Base-by-base conservation (phyloP, 2,888 invertebrate genomes). In the Caenorhabditis macrosperma region DNA sequence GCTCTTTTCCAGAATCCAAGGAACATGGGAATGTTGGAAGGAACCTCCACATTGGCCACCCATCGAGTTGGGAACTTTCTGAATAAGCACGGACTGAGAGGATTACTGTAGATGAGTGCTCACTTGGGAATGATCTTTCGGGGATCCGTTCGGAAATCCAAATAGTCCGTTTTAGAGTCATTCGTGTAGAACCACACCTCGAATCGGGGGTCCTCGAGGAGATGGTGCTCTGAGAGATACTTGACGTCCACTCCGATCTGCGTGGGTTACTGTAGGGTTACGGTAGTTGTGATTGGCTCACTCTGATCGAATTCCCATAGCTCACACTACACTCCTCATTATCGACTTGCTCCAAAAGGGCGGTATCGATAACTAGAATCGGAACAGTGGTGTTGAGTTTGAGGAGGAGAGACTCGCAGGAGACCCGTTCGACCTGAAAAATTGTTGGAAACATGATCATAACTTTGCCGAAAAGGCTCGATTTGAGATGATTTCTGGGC, bases 1-100 rank as follows among this genome's bases (percentile, higher is more conserved):
- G 80, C 59, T 22, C 80, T 6, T 30, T 63, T 60, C 69, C 69
- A 76, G 38, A 69, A 80, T 17, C 35, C 74, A n/a, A 55, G 7
- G 55, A 76, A 80, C 28, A 50, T 26, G 12, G 54, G 46, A 44
- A 76, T 71, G 33, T 76, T 48, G 12, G 6, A 10, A 4, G 76
- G 72, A 48, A 71, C 28, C 30, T 67, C 28, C 7, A 75, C 15
- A n/a, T 61, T 59, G 9, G n/a, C 38, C 6, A 72, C 5, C 17
- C n/a, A 15, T 0, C 44, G 30, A 5, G 64, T 44, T 12, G 28
- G 10, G 50, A 64, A 77, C 2, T 50, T 54, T 68, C 75, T 76
- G 55, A 30, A 60, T 46, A 9, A 35, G 15, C 10, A 28, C 5
- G 15, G 15, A 3, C 15, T 38, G 7, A 15, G 38, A 38, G 15